Conservation (phyloP, 1,140 invertebrate species). For the Drosophila biarmipes region DNA sequence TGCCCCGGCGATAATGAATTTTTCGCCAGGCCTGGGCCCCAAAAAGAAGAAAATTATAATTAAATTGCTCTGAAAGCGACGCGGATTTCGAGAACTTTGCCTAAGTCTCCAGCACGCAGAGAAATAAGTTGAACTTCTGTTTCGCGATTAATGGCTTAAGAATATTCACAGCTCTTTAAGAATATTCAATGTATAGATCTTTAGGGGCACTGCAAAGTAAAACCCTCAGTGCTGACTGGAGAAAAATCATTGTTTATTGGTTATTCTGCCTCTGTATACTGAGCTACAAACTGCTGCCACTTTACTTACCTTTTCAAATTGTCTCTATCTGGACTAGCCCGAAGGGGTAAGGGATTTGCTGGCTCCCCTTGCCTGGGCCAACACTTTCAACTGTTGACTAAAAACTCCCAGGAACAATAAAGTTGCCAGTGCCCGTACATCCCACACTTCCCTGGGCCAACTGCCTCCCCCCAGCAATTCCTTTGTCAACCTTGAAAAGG, state of each 20-base stretch:
- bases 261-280: background rate
- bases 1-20: conserved; percentile 71
- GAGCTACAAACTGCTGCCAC: background rate
- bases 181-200: background rate
- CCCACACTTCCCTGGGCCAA: background rate
- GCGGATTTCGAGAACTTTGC: conserved; percentile 46
- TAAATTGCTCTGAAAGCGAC: conserved; percentile 63
- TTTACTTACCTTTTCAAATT: background rate
- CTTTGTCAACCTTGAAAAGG: conserved; percentile 54
- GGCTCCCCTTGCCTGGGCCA: background rate
- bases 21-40: conserved; percentile 15
- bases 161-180: too few species aligned
- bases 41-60: conserved; percentile 69
- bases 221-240: background rate
- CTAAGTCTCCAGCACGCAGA: conserved; percentile 10
- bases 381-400: conserved; percentile 20
- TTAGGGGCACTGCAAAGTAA: background rate
- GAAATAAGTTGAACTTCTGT: background rate
- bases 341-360: background rate
- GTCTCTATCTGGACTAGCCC: background rate
- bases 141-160: background rate
- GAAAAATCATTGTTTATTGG: background rate
- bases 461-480: conserved; percentile 4
- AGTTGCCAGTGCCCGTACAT: conserved; percentile 42
- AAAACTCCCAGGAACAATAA: conserved; percentile 52